phyloP scores from a whole-genome alignment of 2,888 invertebrate genomes.

The Pseudococcus viburni region DNA sequence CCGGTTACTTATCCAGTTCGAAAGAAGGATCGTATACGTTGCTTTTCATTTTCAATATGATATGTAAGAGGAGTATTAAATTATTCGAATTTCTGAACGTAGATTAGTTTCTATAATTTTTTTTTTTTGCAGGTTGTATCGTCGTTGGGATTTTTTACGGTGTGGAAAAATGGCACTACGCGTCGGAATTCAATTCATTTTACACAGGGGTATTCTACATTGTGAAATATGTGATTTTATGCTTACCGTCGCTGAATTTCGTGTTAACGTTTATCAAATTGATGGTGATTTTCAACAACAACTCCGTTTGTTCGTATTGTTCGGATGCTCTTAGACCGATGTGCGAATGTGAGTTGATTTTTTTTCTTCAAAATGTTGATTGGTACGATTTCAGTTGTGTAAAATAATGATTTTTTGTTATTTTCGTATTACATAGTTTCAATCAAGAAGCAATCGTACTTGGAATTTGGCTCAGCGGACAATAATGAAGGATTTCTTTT shows the following conservation, averaged over 20 bases:
- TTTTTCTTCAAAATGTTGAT: neutral
- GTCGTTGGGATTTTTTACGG: neutral
- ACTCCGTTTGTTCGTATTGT: neutral
- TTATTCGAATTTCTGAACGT: neutral
- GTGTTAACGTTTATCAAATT: slow-evolving; percentile 37
- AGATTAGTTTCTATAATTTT: neutral
- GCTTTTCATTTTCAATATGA: slow-evolving; percentile 26
- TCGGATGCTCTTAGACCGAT: neutral
- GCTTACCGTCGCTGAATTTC: slow-evolving; percentile 56
- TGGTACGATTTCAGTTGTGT: neutral
- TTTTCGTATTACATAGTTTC: neutral
- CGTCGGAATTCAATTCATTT: neutral
- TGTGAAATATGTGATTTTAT: neutral
- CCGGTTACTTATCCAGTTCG: slow-evolving; percentile 27
- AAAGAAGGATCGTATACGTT: slow-evolving; percentile 57
- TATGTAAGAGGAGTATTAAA: slow-evolving; percentile 8
- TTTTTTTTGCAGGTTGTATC: slow-evolving; percentile 9
- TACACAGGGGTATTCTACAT: neutral
- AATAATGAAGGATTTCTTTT: slow-evolving; percentile 67
- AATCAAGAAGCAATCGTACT: slow-evolving; percentile 65
- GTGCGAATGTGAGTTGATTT: neutral
- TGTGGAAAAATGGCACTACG: neutral
- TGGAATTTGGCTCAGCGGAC: slow-evolving; percentile 64
- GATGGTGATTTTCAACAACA: neutral
- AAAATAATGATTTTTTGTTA: no score